These are phyloP conservation scores for human (Homo sapiens) DNA, from an alignment of 2,113 vertebrate genomes.

Conservation along the genomic window GRCh38 chr4:74707501-74708000, in stretches of 20 bases:
- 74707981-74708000: no score
- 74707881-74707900: background rate
- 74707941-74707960: background rate
- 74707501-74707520: background rate
- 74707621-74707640: background rate
- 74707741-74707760: background rate
- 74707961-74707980: background rate
- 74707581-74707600: background rate
- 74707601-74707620: background rate
- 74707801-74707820: background rate
- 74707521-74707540: background rate
- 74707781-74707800: background rate
- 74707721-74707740: background rate
- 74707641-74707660: background rate
- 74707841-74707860: background rate
- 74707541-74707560: background rate
- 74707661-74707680: background rate
- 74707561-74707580: constrained; percentile 2
- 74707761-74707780: background rate
- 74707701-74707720: background rate
- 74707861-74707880: background rate
- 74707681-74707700: background rate
- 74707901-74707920: background rate
- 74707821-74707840: background rate
- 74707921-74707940: background rate